These are phyloP conservation scores for Siniperca chuatsi DNA, from an alignment of 2,113 vertebrate species.

Conservation along the genomic window DNA sequence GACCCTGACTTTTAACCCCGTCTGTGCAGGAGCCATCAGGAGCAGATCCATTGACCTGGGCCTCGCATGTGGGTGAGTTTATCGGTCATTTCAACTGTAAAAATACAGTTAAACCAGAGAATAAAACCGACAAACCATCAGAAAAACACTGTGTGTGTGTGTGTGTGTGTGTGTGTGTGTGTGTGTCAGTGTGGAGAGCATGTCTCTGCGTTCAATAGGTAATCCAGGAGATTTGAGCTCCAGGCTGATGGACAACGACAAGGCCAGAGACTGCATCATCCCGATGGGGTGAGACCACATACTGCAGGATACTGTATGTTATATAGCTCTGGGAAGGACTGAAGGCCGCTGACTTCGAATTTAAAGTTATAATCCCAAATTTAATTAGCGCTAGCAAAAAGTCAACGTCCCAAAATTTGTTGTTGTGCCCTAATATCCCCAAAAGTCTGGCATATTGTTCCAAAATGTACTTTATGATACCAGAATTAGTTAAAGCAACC, in stretches of 20 bases:
- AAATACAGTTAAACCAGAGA: not conserved
- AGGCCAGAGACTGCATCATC: conserved; percentile 86
- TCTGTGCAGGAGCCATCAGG: conserved; percentile 92
- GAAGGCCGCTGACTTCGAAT: no score
- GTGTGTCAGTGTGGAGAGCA: conserved; percentile 89
- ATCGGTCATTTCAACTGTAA: not conserved
- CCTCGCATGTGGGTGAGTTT: conserved; percentile 93
- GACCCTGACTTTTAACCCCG: not conserved
- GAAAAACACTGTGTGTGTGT: not conserved
- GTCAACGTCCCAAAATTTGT: not conserved
- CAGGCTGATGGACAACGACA: conserved; percentile 85
- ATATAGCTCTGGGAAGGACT: no score
- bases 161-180: conserved; percentile 32
- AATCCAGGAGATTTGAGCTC: conserved; percentile 90
- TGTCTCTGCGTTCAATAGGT: conserved; percentile 83
- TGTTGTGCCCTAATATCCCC: not conserved
- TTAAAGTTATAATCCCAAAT: not conserved
- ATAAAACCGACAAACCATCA: not conserved
- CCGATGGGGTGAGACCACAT: conserved; percentile 72
- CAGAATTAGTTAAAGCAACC: not conserved
- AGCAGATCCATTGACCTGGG: conserved; percentile 86
- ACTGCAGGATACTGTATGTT: not conserved
- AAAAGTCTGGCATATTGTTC: not conserved
- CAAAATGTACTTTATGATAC: not conserved
- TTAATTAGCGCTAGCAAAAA: not conserved